Base-by-base conservation (phyloP, 2,888 invertebrate species). In the Strigamia maritima region DNA sequence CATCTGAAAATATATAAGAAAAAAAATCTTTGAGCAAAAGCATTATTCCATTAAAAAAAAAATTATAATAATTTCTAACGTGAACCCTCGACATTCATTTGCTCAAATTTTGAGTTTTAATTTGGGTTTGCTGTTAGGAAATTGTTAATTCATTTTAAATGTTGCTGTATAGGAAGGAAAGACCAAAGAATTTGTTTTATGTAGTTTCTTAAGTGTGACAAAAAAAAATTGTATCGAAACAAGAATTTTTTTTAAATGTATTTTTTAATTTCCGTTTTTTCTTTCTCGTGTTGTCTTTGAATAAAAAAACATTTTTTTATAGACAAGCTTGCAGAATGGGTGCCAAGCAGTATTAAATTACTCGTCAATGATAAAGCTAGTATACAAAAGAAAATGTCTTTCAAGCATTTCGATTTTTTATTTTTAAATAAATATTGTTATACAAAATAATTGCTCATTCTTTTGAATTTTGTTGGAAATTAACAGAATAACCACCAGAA, bases 401-500 rank as follows among this genome's bases (percentile, higher is more conserved):
- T 70, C 70, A 70, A 28, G 7, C 70, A 38, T 16, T 75, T 24
- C 38, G 4, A 75, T 75, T 75, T 35, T 75, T 40, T 35, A 14
- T 40, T 74, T 31, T 75, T 35, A 40, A 40, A 40, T 40, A 75
- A 75, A 75, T 19, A 40, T 75, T 40, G 28, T 24, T 75, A 31
- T 24, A 24, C 76, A 75, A 35, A 54, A n/a, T 54, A 40, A 35
- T 75, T 75, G 16, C 19, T 75, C 35, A 81, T 85, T 87, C 10
- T 10, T 70, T 70, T 26, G 70, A 8, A 24, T 22, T 31, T 65
- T 78, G 78, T 22, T 78, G 70, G 81, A 88, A 87, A 81, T 87
- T 86, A 7, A 88, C 84, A 19, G 86, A 86, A 81, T 88, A 88
- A 7, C 86, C 85, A 19, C 88, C 88, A 40, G 85, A 84, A 49